These are phyloP conservation scores for Drosophila ambigua DNA, from an alignment of 1,140 invertebrate species.

Conservation along the genomic window DNA sequence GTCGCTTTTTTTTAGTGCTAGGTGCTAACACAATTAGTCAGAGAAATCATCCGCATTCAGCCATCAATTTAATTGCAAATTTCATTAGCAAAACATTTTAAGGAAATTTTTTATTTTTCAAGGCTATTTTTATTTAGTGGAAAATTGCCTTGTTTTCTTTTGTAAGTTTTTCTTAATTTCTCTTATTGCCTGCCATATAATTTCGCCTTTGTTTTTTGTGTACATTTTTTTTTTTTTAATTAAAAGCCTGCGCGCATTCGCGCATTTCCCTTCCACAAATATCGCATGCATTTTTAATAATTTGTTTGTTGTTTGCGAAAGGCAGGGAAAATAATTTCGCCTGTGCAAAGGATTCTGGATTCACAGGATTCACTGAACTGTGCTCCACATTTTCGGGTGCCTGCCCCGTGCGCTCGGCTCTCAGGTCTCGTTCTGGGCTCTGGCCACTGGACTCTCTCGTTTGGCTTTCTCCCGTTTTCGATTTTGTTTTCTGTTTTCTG, in stretches of 20 bases:
- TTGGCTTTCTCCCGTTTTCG: slow-evolving; percentile 13
- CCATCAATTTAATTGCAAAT: slow-evolving; percentile 1
- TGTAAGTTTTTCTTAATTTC: slow-evolving; percentile 16
- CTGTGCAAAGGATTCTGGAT: slow-evolving; percentile 47
- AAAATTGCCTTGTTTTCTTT: slow-evolving; percentile 1
- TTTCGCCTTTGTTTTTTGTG: slow-evolving; percentile 30
- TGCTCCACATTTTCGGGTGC: slow-evolving; percentile 32
- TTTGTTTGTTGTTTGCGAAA: slow-evolving; percentile 71
- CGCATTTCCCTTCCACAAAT: slow-evolving; percentile 37
- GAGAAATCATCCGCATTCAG: neutral
- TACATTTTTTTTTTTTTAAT: slow-evolving; percentile 49
- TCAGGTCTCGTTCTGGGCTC: slow-evolving; percentile 30
- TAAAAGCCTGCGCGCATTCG: slow-evolving; percentile 52
- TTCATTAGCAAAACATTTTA: slow-evolving; percentile 10
- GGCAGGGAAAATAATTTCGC: slow-evolving; percentile 71
- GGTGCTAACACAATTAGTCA: slow-evolving; percentile 16
- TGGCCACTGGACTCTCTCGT: slow-evolving; percentile 12
- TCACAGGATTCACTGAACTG: slow-evolving; percentile 63
- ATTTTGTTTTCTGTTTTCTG: neutral
- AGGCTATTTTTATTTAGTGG: neutral
- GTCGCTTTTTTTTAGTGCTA: neutral
- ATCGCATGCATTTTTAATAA: slow-evolving; percentile 79
- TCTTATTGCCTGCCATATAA: slow-evolving; percentile 37
- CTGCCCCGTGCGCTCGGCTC: slow-evolving; percentile 15
- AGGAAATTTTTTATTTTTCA: neutral